Evolutionary conservation across 2,113 vertebrate species (phyloP), one percentile per base, ranked within the genome.

Genomic region (Parus major): DNA sequence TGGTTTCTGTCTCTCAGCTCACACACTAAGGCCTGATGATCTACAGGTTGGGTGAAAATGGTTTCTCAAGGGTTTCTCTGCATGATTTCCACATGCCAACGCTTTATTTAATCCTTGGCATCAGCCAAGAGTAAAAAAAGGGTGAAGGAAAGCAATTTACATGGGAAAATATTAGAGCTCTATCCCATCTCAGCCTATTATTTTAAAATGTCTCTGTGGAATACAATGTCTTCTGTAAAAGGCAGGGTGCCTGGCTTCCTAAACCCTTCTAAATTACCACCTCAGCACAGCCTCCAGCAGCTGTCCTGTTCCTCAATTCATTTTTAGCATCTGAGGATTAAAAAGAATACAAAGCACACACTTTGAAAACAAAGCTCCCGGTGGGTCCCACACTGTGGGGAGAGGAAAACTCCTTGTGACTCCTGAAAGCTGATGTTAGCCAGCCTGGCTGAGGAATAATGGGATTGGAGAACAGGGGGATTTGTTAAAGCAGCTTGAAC

Each of bases 201-300:
- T 92, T 95, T 92, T 91, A 63, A 82, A 80, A 36, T 39, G 21
- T 72, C 75, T 41, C 64, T 70, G 35, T 27, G 59, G 75, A 91
- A 69, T 41, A 24, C 12, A 17, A 3, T 39, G 71, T 63, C 90
- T 94, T 94, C 56, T 63, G 64, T 82, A 73, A 46, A 42, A 92
- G 57, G 89, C 69, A 87, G 53, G 49, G 72, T 82, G 77, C 46
- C 61, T 87, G 73, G 17, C 52, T 88, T 79, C 82, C 70, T 55
- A 95, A 96, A 73, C 87, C 64, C 50, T 65, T 17, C 50, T 44
- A 75, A 94, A 95, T 94, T 47, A 47, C 87, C 60, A 65, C 63
- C 76, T 78, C 11, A 6, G 44, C 39, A 47, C 60, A 86, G 86
- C 69, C 81, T 91, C 71, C 90, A 90, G 90, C 93, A 95, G 84